Conservation (phyloP, 2,888 invertebrate genomes). For the Micoletzkya japonica region DNA sequence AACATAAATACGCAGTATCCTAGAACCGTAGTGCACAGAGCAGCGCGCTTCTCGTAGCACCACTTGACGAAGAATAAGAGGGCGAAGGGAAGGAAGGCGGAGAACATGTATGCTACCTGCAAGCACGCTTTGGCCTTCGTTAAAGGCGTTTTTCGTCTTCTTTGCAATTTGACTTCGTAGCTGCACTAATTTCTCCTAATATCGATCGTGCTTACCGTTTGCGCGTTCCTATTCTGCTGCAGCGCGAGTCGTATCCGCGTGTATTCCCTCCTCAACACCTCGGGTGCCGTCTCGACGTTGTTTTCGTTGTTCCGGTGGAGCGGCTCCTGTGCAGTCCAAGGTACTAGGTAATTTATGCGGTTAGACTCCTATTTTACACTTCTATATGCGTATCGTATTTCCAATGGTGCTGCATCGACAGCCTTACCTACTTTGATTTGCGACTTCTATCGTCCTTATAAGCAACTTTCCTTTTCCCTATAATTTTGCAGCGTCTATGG, state of each 20-base stretch:
- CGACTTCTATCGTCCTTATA: no score
- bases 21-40: constrained; percentile 18
- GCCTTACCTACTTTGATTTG: no score
- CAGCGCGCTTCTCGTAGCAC: constrained; percentile 28
- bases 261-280: constrained; percentile 27
- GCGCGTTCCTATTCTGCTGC: constrained; percentile 30
- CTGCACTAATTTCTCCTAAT: no score
- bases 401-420: no score
- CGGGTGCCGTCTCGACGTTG: constrained; percentile 25
- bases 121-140: not conserved
- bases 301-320: not conserved
- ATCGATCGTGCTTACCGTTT: constrained; percentile 29
- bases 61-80: constrained; percentile 28
- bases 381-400: no score
- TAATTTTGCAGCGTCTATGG: no score
- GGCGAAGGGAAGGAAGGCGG: constrained; percentile 32
- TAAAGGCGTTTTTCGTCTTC: no score
- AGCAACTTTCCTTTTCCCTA: no score
- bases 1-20: constrained; percentile 22
- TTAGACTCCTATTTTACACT: no score
- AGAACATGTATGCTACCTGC: constrained; percentile 23
- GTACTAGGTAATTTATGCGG: no score
- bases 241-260: constrained; percentile 30
- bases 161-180: no score
- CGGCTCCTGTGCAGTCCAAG: not conserved